Evolutionary conservation across 2,888 invertebrate species (phyloP), one percentile per base, ranked within the genome.

Genomic region (Chymomyza caudatula): DNA sequence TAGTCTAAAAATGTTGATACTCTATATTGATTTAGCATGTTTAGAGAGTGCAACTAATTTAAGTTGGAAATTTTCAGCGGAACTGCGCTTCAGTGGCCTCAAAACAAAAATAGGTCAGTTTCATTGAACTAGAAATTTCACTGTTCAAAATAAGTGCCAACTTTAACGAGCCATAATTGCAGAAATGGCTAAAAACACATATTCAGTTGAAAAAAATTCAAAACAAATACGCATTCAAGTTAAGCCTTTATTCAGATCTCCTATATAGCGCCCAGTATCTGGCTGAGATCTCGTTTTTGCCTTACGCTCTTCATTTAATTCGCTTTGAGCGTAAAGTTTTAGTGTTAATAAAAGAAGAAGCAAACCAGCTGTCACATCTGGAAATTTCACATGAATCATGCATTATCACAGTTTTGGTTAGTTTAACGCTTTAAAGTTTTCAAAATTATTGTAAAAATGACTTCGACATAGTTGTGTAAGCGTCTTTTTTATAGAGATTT

Each of bases 371-470:
- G 55, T 15, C 52, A 55, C 61, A 61, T 52, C 64, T 72, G 60
- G 71, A 42, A 67, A 63, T 62, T 23, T 67, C 60, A 69, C 47
- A 64, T 73, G 64, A 73, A 47, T 72, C 73, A 72, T 67, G 42
- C 4, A 25, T 4, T 25, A 25, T 25, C 25, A 6, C 25, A 25
- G 25, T 6, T 25, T 6, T 25, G 25, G 25, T 25, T 23, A 25
- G 25, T 25, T 25, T 37, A 37, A 37, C 29, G 29, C 11, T 11
- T 37, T 11, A 37, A 37, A 37, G n/a, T n/a, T n/a, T n/a, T n/a
- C n/a, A n/a, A n/a, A n/a, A 25, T 5, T 6, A 25, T 25, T 25
- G 4, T 25, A 25, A 25, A 25, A 25, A 25, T 6, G 25, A 25
- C 25, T 6, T 25, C 6, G 6, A 25, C 25, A 25, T 1, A 25